A percentile compares a stretch with the other conserved stretches of the same genome.
Evolutionary conservation across 2,888 invertebrate genomes (phyloP).

Genomic region (Volucella inanis): DNA sequence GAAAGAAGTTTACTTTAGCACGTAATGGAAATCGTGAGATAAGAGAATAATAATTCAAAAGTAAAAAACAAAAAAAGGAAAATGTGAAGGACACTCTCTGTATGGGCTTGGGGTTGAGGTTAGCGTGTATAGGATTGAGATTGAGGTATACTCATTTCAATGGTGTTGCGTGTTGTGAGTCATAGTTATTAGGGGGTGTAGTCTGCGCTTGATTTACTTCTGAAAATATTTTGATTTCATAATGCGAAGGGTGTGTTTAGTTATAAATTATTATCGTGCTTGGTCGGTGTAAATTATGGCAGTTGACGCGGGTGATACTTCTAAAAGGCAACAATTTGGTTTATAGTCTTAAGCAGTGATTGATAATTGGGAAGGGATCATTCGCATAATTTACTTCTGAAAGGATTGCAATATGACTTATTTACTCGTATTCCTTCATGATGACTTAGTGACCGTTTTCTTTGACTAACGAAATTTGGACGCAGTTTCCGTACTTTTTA

Average conservation of each 20-base stretch:
- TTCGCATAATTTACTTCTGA: no score
- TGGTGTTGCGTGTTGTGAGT: constrained; percentile 39
- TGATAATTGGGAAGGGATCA: no score
- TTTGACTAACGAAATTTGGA: no score
- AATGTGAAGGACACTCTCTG: constrained; percentile 38
- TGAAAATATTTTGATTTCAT: constrained; percentile 38
- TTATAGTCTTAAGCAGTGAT: neutral
- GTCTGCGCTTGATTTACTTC: neutral
- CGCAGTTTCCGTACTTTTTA: no score
- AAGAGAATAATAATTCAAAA: constrained; percentile 69
- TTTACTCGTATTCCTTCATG: no score
- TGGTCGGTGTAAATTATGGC: constrained; percentile 9
- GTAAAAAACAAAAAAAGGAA: constrained; percentile 26
- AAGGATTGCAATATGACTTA: no score
- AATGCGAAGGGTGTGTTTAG: constrained; percentile 21
- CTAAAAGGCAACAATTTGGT: constrained; percentile 1
- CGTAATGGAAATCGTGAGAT: constrained; percentile 68
- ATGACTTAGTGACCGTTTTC: no score
- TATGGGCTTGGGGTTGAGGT: no score
- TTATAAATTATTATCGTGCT: constrained; percentile 24
- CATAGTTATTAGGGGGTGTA: constrained; percentile 49
- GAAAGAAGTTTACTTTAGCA: constrained; percentile 63
- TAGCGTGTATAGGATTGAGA: no score
- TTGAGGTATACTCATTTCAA: no score
- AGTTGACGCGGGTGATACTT: constrained; percentile 15